These are phyloP conservation scores for Cheilosia soror DNA, from an alignment of 2,888 invertebrate genomes.

Conservation along the genomic window DNA sequence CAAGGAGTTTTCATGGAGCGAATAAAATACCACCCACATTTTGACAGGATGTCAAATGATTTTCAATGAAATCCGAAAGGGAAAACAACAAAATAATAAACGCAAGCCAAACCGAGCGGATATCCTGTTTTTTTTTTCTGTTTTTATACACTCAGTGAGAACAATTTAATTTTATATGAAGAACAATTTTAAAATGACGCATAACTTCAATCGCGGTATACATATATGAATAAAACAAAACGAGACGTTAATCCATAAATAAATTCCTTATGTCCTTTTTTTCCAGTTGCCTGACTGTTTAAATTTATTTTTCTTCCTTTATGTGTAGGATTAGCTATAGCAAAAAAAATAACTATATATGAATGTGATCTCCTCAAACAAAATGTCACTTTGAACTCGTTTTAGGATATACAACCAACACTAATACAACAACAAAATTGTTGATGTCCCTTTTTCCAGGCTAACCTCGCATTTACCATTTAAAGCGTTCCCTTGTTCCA, in stretches of 20 bases:
- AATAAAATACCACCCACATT: not conserved
- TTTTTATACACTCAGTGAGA: not conserved
- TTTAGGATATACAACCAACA: conserved; percentile 26
- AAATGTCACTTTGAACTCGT: conserved; percentile 63
- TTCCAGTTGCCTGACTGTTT: conserved; percentile 28
- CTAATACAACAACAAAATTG: conserved; percentile 31
- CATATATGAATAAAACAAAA: not conserved
- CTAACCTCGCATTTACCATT: conserved; percentile 59
- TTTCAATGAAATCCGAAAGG: conserved; percentile 53
- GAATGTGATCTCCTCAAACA: conserved; percentile 58
- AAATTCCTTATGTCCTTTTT: conserved; percentile 22
- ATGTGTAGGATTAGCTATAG: conserved; percentile 26
- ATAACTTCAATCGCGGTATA: not conserved
- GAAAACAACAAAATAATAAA: conserved; percentile 34
- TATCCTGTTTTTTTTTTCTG: conserved; percentile 6
- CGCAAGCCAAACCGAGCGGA: not conserved
- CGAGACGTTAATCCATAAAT: conserved; percentile 39
- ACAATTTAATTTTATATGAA: not conserved
- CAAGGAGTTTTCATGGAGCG: too few relatives aligned
- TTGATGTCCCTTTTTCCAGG: conserved; percentile 47
- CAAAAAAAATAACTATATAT: conserved; percentile 22
- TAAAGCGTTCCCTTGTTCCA: conserved; percentile 71
- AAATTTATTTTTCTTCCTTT: conserved; percentile 44
- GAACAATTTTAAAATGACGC: not conserved
- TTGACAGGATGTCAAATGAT: conserved; percentile 59